phyloP scores from a whole-genome alignment of 2,888 invertebrate species.

The Drosophila nr. fundita region DNA sequence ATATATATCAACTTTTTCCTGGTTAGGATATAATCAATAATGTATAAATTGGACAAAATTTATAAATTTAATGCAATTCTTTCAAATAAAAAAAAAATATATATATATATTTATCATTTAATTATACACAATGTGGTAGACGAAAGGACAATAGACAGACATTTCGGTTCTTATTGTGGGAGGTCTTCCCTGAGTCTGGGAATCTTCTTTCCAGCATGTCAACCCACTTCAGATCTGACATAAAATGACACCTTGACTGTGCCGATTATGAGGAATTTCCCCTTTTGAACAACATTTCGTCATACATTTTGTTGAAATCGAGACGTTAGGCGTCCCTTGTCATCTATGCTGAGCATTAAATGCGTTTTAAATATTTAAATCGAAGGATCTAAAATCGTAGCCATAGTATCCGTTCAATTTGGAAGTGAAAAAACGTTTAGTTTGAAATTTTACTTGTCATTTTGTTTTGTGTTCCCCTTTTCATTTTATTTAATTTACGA shows the following conservation, averaged over 20 bases:
- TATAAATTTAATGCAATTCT: neutral
- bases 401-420: neutral
- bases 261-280: neutral
- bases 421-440: slow-evolving; percentile 2
- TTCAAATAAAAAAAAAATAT: neutral
- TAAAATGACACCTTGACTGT: neutral
- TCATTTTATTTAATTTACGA: slow-evolving; percentile 49
- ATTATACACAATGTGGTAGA: neutral
- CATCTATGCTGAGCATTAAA: neutral
- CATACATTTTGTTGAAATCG: neutral
- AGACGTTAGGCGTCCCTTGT: neutral
- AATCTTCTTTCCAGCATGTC: neutral
- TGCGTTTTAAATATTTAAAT: neutral
- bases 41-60: neutral
- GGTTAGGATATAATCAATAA: no score
- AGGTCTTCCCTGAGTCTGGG: neutral
- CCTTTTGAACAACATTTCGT: neutral
- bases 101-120: neutral
- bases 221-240: neutral
- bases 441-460: slow-evolving; percentile 8
- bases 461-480: slow-evolving; percentile 46
- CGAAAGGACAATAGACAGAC: neutral
- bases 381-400: neutral
- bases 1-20: no score
- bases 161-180: neutral